These are phyloP conservation scores for Cerastis leucographa DNA, from an alignment of 2,888 invertebrate genomes.

Conservation along the genomic window DNA sequence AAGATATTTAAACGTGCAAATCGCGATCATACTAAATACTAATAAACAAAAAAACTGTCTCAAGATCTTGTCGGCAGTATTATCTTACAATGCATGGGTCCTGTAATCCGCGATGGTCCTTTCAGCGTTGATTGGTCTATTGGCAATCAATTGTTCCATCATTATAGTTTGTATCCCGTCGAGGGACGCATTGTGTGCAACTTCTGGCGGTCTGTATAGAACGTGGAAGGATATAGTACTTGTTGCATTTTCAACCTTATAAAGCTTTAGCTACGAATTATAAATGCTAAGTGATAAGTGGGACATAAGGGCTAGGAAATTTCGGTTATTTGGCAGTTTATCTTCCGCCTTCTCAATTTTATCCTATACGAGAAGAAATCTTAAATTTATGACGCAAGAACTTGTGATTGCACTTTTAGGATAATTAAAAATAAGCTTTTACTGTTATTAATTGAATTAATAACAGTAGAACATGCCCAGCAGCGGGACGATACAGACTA, in stretches of 20 bases:
- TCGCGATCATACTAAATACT: conserved; percentile 3
- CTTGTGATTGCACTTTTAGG: neutral
- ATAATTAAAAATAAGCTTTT: neutral
- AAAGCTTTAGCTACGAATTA: neutral
- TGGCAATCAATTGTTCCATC: conserved; percentile 54
- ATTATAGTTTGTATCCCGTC: conserved; percentile 52
- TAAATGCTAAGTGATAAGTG: neutral
- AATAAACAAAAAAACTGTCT: conserved; percentile 27
- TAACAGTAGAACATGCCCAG: no score
- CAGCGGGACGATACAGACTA: no score
- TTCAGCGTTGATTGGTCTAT: conserved; percentile 49
- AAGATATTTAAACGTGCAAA: neutral
- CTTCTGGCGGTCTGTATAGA: conserved; percentile 51
- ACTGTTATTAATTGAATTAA: neutral
- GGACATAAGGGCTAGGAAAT: neutral
- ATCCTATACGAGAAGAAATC: neutral
- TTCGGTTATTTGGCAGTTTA: neutral
- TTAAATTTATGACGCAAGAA: neutral
- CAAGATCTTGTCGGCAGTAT: conserved; percentile 36
- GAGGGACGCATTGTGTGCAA: conserved; percentile 47
- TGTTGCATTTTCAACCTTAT: conserved; percentile 22
- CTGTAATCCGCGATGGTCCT: conserved; percentile 48
- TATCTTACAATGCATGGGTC: conserved; percentile 50
- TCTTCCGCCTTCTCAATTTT: neutral
- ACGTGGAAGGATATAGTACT: conserved; percentile 38